Evolutionary conservation across 1,140 invertebrate species (phyloP).

Genomic region (Drosophila quadrilineata): DNA sequence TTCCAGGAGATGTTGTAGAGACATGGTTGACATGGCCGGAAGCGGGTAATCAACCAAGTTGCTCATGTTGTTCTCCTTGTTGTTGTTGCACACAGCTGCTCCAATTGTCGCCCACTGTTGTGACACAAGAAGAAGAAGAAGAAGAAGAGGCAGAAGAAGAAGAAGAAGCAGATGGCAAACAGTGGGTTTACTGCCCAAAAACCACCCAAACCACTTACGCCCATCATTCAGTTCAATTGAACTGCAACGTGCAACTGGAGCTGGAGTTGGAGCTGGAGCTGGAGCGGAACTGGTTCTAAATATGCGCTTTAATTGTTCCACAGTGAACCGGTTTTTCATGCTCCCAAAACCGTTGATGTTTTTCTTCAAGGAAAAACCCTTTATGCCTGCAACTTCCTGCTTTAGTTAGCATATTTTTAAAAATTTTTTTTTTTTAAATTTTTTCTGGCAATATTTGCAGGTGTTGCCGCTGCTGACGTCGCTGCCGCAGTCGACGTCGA

Average conservation of each 20-base stretch:
- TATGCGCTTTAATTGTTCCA: not conserved
- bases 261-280: no score
- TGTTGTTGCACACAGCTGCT: slow-evolving; percentile 52
- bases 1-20: no score
- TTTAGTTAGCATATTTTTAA: no score
- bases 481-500: not conserved
- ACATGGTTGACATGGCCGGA: no score
- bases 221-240: not conserved
- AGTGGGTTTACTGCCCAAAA: slow-evolving; percentile 43
- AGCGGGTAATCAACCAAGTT: slow-evolving; percentile 56
- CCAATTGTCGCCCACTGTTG: slow-evolving; percentile 66
- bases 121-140: slow-evolving; percentile 6
- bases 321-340: not conserved
- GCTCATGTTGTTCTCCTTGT: slow-evolving; percentile 7
- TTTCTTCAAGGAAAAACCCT: not conserved
- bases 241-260: no score
- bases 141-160: slow-evolving; percentile 5
- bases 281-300: slow-evolving; percentile 19
- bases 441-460: not conserved
- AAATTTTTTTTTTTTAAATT: not conserved
- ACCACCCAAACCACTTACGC: slow-evolving; percentile 7
- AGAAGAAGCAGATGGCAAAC: slow-evolving; percentile 1
- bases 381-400: no score
- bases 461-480: not conserved
- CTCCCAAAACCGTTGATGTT: not conserved